These are phyloP conservation scores for Psilopsiagon aymara DNA, from an alignment of 2,113 vertebrate species.

Conservation along the genomic window DNA sequence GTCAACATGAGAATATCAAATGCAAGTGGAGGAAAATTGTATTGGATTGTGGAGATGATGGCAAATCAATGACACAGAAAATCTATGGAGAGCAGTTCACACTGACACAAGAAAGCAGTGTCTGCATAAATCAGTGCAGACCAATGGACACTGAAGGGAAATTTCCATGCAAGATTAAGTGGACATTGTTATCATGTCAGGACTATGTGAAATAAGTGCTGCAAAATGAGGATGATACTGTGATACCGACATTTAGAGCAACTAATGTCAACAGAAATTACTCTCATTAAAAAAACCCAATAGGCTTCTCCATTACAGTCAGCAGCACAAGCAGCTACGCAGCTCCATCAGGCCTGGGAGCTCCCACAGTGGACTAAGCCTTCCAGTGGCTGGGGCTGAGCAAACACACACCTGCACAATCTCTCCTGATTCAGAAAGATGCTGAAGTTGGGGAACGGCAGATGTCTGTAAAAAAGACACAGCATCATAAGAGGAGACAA, in stretches of 20 bases:
- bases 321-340: neutral
- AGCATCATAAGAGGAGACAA: neutral
- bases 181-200: slow-evolving; percentile 27
- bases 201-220: neutral
- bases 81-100: slow-evolving; percentile 60
- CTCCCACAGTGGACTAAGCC: neutral
- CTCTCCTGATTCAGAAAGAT: neutral
- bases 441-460: neutral
- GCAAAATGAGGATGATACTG: slow-evolving; percentile 3
- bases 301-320: neutral
- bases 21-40: slow-evolving; percentile 47
- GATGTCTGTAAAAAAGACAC: fast-evolving
- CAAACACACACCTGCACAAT: neutral
- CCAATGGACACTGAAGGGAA: slow-evolving; percentile 7
- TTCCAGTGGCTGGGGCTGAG: neutral
- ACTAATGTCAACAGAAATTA: neutral
- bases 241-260: neutral
- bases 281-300: neutral
- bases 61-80: slow-evolving; percentile 68
- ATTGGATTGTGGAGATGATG: slow-evolving; percentile 61
- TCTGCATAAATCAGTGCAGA: slow-evolving; percentile 53
- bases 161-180: slow-evolving; percentile 55
- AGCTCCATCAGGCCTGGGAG: neutral
- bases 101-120: slow-evolving; percentile 50
- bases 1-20: slow-evolving; percentile 62